These are phyloP conservation scores for Lagopus muta DNA, from an alignment of 2,113 vertebrate genomes.

Conservation along the genomic window DNA sequence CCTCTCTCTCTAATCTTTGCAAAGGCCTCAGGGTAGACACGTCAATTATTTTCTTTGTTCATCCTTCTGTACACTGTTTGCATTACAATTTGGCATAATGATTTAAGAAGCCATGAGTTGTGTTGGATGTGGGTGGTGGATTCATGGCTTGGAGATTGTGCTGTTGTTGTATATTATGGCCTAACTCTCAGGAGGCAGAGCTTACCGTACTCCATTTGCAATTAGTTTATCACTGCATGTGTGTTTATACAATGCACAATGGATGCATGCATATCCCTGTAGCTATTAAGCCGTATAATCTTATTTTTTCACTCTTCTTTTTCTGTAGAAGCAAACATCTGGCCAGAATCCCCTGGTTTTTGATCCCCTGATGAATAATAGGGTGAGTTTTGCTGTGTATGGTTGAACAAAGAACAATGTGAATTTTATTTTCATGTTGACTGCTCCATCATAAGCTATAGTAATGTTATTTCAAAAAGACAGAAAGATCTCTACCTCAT, in stretches of 20 bases:
- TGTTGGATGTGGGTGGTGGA: slow-evolving; percentile 44
- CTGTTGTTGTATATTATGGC: not conserved
- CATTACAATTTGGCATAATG: slow-evolving; percentile 52
- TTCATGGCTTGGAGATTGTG: not conserved
- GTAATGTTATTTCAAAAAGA: not conserved
- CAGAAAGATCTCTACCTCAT: not conserved
- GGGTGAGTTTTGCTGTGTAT: not conserved
- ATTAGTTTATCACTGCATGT: slow-evolving; percentile 6
- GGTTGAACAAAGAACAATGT: not conserved
- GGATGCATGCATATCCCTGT: not conserved
- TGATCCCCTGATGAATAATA: not conserved
- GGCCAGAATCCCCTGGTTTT: not conserved
- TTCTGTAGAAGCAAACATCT: not conserved
- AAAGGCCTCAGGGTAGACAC: not conserved
- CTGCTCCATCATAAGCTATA: not conserved
- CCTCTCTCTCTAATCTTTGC: slow-evolving; percentile 59
- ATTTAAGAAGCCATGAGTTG: slow-evolving; percentile 33
- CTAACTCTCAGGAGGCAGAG: not conserved
- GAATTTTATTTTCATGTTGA: not conserved
- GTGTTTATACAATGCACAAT: not conserved
- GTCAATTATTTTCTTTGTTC: slow-evolving; percentile 65
- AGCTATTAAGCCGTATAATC: not conserved
- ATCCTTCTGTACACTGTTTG: slow-evolving; percentile 21
- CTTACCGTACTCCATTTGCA: not conserved
- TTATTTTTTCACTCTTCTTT: not conserved